phyloP scores from a whole-genome alignment of 2,888 invertebrate genomes.

The Cheilosia urbana region DNA sequence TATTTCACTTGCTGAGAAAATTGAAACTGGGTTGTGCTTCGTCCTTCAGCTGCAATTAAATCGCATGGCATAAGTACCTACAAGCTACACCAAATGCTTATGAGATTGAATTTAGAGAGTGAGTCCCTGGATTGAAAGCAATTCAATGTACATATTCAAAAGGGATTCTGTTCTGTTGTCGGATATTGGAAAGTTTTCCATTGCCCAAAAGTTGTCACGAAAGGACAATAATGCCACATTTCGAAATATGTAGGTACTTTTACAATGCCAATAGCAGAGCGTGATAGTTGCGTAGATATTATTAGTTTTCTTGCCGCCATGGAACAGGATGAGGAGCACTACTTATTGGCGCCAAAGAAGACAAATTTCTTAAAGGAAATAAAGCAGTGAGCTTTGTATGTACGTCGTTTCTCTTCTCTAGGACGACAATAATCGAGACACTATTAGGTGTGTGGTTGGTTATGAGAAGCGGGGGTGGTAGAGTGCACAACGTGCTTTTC shows the following conservation, averaged over 20 bases:
- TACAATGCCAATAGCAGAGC: constrained; percentile 44
- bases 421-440: constrained; percentile 9
- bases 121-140: constrained; percentile 33
- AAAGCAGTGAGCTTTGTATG: constrained; percentile 45
- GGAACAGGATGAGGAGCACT: constrained; percentile 33
- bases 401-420: constrained; percentile 22
- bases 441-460: background rate
- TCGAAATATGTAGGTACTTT: background rate
- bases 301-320: constrained; percentile 44
- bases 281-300: constrained; percentile 34
- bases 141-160: background rate
- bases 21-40: constrained; percentile 9
- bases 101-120: background rate
- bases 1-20: background rate
- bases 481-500: constrained; percentile 30
- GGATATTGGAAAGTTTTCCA: constrained; percentile 18
- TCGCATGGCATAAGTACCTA: background rate
- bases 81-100: background rate
- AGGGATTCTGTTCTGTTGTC: background rate
- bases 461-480: background rate
- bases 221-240: too few relatives aligned
- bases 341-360: constrained; percentile 64
- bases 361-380: constrained; percentile 24
- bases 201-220: background rate
- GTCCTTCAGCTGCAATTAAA: constrained; percentile 26